phyloP scores from a whole-genome alignment of 2,797 vertebrate species.

The Crotalus adamanteus region DNA sequence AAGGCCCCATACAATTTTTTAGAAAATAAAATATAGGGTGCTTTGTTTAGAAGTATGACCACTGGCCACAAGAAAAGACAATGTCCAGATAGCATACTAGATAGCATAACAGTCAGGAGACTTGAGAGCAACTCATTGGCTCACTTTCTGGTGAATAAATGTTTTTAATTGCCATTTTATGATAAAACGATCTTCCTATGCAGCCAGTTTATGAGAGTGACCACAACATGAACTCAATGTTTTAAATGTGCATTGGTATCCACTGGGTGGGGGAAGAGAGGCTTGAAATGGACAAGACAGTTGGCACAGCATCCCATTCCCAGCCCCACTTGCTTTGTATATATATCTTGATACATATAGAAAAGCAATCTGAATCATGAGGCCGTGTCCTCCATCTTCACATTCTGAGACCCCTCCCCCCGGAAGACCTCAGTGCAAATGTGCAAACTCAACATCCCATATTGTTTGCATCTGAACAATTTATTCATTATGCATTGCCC shows the following conservation, averaged over 20 bases:
- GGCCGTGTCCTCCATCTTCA: neutral
- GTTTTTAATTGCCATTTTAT: neutral
- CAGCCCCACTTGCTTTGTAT: neutral
- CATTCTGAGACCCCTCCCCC: neutral
- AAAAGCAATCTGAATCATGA: neutral
- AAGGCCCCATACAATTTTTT: neutral
- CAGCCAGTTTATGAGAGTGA: neutral
- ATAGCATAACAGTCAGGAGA: neutral
- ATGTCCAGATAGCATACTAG: neutral
- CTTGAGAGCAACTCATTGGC: neutral
- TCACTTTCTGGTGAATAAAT: neutral
- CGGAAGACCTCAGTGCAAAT: neutral
- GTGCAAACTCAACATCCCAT: neutral
- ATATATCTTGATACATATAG: neutral
- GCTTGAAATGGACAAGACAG: neutral
- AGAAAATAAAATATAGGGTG: neutral
- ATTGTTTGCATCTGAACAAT: neutral
- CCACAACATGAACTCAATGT: neutral
- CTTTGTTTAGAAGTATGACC: neutral
- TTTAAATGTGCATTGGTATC: neutral
- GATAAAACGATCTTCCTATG: neutral
- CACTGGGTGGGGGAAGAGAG: neutral
- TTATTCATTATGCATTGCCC: neutral
- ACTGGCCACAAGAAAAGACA: neutral
- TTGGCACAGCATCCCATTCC: neutral